Conservation (phyloP, 2,113 vertebrate genomes). For the Emydocephalus ijimae region DNA sequence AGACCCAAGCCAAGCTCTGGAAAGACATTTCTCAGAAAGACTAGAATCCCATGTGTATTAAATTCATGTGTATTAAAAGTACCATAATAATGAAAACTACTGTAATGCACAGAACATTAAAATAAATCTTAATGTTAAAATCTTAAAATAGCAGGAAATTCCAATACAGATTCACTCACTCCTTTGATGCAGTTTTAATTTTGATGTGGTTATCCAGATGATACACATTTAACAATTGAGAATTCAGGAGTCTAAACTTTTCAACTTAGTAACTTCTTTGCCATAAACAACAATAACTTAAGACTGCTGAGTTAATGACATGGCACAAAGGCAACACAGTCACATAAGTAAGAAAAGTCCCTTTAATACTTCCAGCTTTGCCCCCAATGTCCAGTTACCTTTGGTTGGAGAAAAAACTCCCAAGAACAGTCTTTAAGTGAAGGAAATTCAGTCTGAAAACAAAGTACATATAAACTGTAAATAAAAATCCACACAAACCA, state of each 20-base stretch:
- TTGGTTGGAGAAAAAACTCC: too few relatives aligned
- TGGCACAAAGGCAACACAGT: too few relatives aligned
- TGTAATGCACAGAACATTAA: background rate
- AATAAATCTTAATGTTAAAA: background rate
- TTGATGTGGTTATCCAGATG: constrained; percentile 28
- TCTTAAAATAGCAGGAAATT: background rate
- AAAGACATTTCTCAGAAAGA: background rate
- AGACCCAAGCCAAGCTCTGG: background rate
- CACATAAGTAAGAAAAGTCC: too few relatives aligned
- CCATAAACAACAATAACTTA: constrained; percentile 26
- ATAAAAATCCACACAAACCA: too few relatives aligned
- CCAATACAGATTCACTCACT: background rate
- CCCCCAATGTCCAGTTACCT: too few relatives aligned
- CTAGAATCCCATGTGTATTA: background rate
- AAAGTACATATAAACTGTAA: too few relatives aligned
- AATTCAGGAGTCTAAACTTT: constrained; percentile 40
- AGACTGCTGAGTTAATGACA: constrained; percentile 1
- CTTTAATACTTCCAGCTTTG: too few relatives aligned
- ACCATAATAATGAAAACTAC: background rate
- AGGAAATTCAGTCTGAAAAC: too few relatives aligned
- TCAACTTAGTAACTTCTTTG: constrained; percentile 39
- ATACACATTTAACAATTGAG: background rate
- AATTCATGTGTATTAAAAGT: background rate
- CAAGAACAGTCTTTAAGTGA: too few relatives aligned
- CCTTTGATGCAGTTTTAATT: constrained; percentile 32